Conservation (phyloP, 2,113 vertebrate genomes). For the Sturnira hondurensis region DNA sequence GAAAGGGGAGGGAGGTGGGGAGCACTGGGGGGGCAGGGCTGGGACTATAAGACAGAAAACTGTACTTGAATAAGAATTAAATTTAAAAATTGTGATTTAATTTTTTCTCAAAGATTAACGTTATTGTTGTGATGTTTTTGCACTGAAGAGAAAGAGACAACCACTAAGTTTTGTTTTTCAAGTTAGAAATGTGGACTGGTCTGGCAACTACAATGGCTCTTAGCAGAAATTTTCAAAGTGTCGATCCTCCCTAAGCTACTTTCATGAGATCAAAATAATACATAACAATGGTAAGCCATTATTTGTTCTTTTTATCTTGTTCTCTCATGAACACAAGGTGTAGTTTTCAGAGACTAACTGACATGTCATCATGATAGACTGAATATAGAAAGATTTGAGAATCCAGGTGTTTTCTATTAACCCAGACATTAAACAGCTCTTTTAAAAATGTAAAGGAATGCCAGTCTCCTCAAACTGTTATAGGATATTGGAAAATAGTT, state of each 20-base stretch:
- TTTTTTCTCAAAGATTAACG: neutral
- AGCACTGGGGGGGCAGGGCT: too few species aligned
- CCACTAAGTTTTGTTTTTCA: neutral
- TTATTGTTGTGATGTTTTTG: neutral
- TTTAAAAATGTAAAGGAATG: neutral
- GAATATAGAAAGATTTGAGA: neutral
- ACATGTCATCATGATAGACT: neutral
- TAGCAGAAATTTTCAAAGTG: neutral
- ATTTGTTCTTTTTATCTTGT: neutral
- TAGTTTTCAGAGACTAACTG: neutral
- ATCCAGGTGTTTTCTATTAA: neutral
- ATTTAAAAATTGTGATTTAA: neutral
- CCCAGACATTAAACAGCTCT: neutral
- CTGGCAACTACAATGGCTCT: neutral
- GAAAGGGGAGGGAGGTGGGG: too few species aligned
- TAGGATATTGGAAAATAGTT: neutral
- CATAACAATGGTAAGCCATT: neutral
- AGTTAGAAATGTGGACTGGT: neutral
- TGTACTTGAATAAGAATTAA: too few species aligned
- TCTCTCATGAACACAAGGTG: neutral
- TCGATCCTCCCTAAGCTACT: neutral
- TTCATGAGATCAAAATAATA: neutral
- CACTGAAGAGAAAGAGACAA: neutral
- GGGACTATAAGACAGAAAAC: too few species aligned
- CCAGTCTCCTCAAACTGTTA: neutral